Base-by-base conservation (phyloP, 2,888 invertebrate species). In the Amphipoea lucens region DNA sequence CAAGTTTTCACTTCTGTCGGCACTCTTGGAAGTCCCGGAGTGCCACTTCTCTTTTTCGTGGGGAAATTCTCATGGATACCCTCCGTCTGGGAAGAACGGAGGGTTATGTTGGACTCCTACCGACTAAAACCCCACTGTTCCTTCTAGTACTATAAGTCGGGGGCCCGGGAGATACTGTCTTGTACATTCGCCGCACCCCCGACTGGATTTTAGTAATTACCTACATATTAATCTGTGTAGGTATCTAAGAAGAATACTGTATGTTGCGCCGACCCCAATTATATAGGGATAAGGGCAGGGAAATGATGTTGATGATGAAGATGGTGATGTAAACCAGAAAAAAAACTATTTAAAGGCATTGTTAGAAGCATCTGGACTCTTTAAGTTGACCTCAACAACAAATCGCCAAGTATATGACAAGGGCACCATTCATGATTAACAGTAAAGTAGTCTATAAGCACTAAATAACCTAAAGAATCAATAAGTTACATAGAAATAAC, bases 401-500 rank as follows among this genome's bases (percentile, higher is more conserved):
- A 48, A 23, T 23, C 14, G 0, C 2, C 12, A 29, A 36, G 23
- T 9, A 63, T 2, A 29, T 14, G 5, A 23, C 14, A 14, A 14
- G 23, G 5, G 5, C 4, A 42, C 36, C 11, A 1, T 74, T 40
- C n/a, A 29, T 73, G 4, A 45, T 57, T 45, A n/a, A 23, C 2
- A 74, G 14, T 36, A 7, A 75, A 29, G 14, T 2, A 14, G 12
- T 74, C 40, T 70, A 69, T 12, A 4, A 40, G 4, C 48, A 23
- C 11, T 29, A 29, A 63, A 20, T 0, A 57, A 23, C 48, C 6
- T 17, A 4, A n/a, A 36, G 0, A 74, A 67, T n/a, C 12, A 57
- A 81, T 60, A 45, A 36, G 0, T 7, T 67, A 76, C 20, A 45
- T 6, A 23, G 14, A 69, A 82, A 70, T 79, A 57, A 63, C 68